phyloP scores from a whole-genome alignment of 2,113 vertebrate species.

The Ia io region DNA sequence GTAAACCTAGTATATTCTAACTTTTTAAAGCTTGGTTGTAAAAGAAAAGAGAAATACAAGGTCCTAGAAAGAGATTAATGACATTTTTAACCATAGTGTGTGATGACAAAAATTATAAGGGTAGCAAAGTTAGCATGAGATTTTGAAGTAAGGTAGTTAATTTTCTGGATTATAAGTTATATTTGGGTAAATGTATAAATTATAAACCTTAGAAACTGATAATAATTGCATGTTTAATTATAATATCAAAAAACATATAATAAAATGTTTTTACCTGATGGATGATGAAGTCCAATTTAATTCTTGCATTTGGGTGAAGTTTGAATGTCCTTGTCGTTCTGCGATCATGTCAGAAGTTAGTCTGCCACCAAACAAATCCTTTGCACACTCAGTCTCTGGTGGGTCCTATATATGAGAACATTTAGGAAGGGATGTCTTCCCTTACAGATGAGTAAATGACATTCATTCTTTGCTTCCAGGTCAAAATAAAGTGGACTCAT shows the following conservation, averaged over 20 bases:
- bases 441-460: background rate
- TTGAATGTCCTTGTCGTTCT: constrained; percentile 87
- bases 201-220: background rate
- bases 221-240: background rate
- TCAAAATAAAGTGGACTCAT: background rate
- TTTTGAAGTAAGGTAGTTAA: background rate
- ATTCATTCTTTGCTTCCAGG: background rate
- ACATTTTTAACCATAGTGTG: background rate
- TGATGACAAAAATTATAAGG: constrained; percentile 27
- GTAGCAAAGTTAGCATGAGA: background rate
- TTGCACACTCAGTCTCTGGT: constrained; percentile 87
- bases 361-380: constrained; percentile 88
- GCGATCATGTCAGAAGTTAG: constrained; percentile 88
- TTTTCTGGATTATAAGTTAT: constrained; percentile 12
- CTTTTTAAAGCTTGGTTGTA: background rate
- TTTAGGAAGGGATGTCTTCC: constrained; percentile 45
- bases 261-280: constrained; percentile 83
- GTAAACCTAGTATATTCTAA: background rate
- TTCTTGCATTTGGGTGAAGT: constrained; percentile 85
- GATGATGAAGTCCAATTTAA: constrained; percentile 85
- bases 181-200: constrained; percentile 6
- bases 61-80: background rate
- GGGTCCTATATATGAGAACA: constrained; percentile 79
- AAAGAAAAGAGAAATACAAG: background rate
- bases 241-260: background rate